phyloP scores from a whole-genome alignment of 2,888 invertebrate genomes.

The Agrochola lota region DNA sequence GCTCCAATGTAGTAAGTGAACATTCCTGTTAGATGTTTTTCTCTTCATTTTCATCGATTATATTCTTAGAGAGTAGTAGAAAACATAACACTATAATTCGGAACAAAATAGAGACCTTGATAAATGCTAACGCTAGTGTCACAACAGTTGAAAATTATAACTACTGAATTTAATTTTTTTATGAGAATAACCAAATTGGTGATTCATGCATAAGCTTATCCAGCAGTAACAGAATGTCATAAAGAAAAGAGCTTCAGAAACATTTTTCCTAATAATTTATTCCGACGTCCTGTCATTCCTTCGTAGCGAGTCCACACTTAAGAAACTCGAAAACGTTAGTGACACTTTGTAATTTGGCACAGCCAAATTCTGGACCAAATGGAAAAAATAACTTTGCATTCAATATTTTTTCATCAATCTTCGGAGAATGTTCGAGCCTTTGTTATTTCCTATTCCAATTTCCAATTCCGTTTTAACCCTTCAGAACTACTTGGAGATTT shows the following conservation, averaged over 20 bases:
- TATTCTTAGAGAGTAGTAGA: not conserved
- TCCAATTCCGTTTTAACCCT: constrained; percentile 23
- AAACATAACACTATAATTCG: not conserved
- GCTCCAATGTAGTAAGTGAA: constrained; percentile 50
- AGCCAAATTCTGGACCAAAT: constrained; percentile 20
- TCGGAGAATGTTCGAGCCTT: constrained; percentile 10
- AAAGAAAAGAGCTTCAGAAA: constrained; percentile 63
- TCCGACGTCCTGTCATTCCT: constrained; percentile 70
- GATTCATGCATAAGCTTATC: constrained; percentile 10
- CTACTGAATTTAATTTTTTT: not conserved
- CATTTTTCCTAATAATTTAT: constrained; percentile 75
- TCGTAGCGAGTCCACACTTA: constrained; percentile 49
- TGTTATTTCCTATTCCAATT: constrained; percentile 39
- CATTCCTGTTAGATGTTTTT: constrained; percentile 14
- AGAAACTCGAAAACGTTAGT: constrained; percentile 58
- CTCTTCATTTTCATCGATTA: constrained; percentile 23
- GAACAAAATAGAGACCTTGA: not conserved
- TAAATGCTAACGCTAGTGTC: not conserved
- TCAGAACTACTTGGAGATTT: constrained; percentile 15
- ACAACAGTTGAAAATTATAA: not conserved
- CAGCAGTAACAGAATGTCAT: constrained; percentile 23
- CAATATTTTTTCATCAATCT: constrained; percentile 48
- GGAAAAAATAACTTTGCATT: constrained; percentile 37
- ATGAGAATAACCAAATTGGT: not conserved
- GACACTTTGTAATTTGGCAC: constrained; percentile 59